Base-by-base conservation (phyloP, 30 jellyfish, hydroid and myxozoan genomes). In the Cassiopea andromeda region DNA sequence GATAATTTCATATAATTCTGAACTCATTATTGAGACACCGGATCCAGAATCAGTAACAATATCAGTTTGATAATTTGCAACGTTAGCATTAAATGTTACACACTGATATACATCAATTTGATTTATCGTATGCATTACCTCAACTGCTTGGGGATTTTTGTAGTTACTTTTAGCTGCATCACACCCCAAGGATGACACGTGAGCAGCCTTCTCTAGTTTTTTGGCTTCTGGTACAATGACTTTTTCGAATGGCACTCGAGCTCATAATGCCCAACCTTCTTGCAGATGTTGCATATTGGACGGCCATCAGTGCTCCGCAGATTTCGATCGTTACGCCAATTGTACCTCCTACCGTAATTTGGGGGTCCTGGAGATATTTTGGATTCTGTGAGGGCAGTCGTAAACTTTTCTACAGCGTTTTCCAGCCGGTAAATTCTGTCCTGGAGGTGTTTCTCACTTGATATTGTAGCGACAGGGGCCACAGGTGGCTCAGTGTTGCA, bases 11-110 rank as follows among this genome's bases (percentile, higher is more conserved):
- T 46, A 84, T 70, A 76, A 87, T 1, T 87, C 94, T 1, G 18
- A 54, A 64, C 94, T 87, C 64, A 74, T 16, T 0, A 54, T 60
- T 0, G 91, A 17, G 7, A 87, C 75, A 7, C 91, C 94, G 7
- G 94, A 87, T 7, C 90, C 94, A 27, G 73, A 87, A 75, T 75
- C 94, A 44, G 75, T 64, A n/a, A 87, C 91, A 84, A 71, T 84
- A 0, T 71, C 85, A 2, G 85, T 71, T 46, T 84, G 68, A 43
- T 48, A 57, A 58, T 84, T 84, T 19, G 58, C 85, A 15, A 71
- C 46, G 44, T 27, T 69, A 7, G 73, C 92, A 69, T 47, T 69
- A 14, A 44, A 19, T 2, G 85, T 84, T 44, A 71, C 92, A 57
- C 92, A 84, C 48, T 70, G 92, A 84, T 69, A 72, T 48, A 75